A percentile compares a stretch with the other conserved stretches of the same genome.
phyloP scores from a whole-genome alignment of 92 coral and sea anemone species.

The Epizoanthus fatuus region DNA sequence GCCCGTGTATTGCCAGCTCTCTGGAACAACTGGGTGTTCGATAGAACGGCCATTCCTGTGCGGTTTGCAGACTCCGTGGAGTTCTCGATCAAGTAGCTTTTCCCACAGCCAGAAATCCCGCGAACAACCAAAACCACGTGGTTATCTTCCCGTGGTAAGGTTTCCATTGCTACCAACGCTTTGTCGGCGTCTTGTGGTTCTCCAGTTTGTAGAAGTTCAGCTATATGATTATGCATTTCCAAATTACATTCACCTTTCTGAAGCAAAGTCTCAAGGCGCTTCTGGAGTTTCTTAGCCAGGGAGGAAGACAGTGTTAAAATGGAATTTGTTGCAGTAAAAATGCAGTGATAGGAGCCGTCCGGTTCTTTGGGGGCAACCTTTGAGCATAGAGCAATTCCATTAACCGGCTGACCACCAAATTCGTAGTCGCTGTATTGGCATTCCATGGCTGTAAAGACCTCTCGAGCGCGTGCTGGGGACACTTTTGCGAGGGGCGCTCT shows the following conservation, averaged over 20 bases:
- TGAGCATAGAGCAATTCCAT: conserved; percentile 62
- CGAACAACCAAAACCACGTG: conserved; percentile 77
- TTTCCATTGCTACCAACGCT: conserved; percentile 24
- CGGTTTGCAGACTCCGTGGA: conserved; percentile 58
- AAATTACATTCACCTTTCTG: conserved; percentile 31
- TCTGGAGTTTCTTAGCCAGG: conserved; percentile 56
- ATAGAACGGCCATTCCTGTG: conserved; percentile 55
- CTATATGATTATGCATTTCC: conserved; percentile 42
- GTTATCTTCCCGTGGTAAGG: conserved; percentile 13
- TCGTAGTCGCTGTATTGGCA: conserved; percentile 37
- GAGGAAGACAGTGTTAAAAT: conserved; percentile 68
- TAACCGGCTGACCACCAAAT: conserved; percentile 72
- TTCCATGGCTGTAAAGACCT: conserved; percentile 52
- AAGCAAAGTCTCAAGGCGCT: conserved; percentile 53
- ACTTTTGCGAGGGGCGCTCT: conserved; percentile 42
- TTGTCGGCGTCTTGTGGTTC: conserved; percentile 25
- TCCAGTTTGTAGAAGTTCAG: conserved; percentile 21
- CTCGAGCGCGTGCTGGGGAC: conserved; percentile 32
- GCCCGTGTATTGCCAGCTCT: conserved; percentile 63
- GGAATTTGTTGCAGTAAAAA: conserved; percentile 67
- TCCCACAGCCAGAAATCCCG: conserved; percentile 91
- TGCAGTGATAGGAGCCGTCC: conserved; percentile 69
- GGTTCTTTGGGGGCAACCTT: conserved; percentile 69
- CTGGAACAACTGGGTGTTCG: conserved; percentile 81
- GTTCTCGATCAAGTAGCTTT: conserved; percentile 74